These are phyloP conservation scores for Proisotoma minuta DNA, from an alignment of 2,888 invertebrate genomes.

Conservation along the genomic window DNA sequence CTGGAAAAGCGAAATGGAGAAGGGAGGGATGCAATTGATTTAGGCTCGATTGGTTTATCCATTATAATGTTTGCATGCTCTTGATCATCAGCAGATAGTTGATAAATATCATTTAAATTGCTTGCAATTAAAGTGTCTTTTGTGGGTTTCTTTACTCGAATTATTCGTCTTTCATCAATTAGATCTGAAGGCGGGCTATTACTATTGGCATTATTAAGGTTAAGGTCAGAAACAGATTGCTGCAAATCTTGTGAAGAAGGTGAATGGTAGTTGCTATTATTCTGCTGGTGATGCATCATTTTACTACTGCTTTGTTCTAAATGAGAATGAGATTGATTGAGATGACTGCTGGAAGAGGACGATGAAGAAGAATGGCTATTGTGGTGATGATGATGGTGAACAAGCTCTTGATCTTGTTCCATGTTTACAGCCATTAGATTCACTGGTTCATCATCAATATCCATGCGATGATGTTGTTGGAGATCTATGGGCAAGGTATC, in stretches of 20 bases:
- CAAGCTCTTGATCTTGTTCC: conserved; percentile 38
- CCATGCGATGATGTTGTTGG: conserved; percentile 37
- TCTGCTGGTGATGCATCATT: conserved; percentile 5
- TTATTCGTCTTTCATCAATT: conserved; percentile 43
- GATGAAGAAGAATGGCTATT: background rate
- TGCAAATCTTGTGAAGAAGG: background rate
- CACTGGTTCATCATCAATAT: conserved; percentile 43
- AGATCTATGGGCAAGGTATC: conserved; percentile 35
- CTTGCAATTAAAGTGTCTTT: conserved; percentile 24
- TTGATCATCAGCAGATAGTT: conserved; percentile 6
- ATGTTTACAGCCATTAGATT: conserved; percentile 44
- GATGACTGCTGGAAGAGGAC: conserved; percentile 13
- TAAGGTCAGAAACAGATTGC: background rate
- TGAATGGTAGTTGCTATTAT: conserved; percentile 14
- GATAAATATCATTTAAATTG: conserved; percentile 10
- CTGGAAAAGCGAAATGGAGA: conserved; percentile 33
- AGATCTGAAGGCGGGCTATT: conserved; percentile 15
- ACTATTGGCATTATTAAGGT: background rate
- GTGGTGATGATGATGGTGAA: conserved; percentile 26
- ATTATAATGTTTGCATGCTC: conserved; percentile 51
- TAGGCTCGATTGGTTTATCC: conserved; percentile 63
- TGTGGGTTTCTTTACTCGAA: conserved; percentile 40
- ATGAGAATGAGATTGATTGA: conserved; percentile 19
- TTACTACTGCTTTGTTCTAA: conserved; percentile 8
- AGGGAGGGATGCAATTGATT: conserved; percentile 77